Base-by-base conservation (phyloP, 2,113 vertebrate species). In the Tragelaphus strepsiceros region DNA sequence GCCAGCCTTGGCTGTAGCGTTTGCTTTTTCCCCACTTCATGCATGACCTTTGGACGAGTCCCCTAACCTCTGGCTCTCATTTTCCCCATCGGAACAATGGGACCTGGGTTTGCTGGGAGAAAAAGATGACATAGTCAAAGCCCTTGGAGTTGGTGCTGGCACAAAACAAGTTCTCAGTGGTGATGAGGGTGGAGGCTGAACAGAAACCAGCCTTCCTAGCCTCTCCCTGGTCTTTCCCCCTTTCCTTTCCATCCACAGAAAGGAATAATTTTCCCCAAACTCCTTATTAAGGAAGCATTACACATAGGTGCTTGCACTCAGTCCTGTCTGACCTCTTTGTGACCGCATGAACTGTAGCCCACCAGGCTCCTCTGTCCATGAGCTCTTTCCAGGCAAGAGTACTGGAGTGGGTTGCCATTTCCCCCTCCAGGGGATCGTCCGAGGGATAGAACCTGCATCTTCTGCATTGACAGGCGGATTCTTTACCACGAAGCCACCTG, bases 241-340 rank as follows among this genome's bases (percentile, higher is more conserved):
- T 30, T 78, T 54, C 9, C 12, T 82, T 22, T 30, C 32, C n/a
- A 19, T 6, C 39, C 59, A 30, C 49, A 3, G 39, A 80, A 32
- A 11, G 6, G 19, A 2, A 28, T 13, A 53, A 19, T 59, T 24
- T n/a, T 2, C 43, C 62, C 22, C 28, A n/a, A 15, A 78, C 26
- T 46, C 14, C 2, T 14, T 39, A 2, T 28, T 61, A 16, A 1
- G 26, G 28, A 11, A 14, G 11, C 7, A 15, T 11, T 11, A 10
- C 67, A 74, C 67, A 39, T 39, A 74, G 35, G 67, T 74, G 67
- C 35, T 74, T 13, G 35, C 1, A 2, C n/a, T 74, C n/a, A 71
- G 67, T 39, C 67, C n/a, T 71, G n/a, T 71, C 67, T 22, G 67
- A 71, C n/a, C 67, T 39, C 67, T 22, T 24, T 43, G 39, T 77